Conservation (phyloP, 2,797 vertebrate species). For the Todus mexicanus region DNA sequence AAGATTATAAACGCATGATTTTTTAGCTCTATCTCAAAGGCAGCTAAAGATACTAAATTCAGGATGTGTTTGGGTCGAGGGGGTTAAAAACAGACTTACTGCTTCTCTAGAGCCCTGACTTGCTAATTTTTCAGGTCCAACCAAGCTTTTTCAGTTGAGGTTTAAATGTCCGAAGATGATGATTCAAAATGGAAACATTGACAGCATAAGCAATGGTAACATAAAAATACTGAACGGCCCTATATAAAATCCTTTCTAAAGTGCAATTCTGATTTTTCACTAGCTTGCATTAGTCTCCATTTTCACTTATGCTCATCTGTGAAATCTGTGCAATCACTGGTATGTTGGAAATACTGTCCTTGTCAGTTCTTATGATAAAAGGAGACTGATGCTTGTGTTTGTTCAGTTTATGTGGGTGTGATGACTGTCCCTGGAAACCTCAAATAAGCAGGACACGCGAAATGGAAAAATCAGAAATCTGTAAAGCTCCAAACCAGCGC, state of each 20-base stretch:
- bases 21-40: background rate
- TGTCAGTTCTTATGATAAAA: background rate
- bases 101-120: background rate
- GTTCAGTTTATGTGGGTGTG: background rate
- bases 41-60: background rate
- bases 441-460: background rate
- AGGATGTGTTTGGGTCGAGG: background rate
- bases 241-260: background rate
- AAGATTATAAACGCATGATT: background rate
- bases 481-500: background rate
- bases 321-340: background rate
- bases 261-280: background rate
- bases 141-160: background rate
- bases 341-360: background rate
- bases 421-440: background rate
- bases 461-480: background rate
- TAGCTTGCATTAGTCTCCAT: background rate
- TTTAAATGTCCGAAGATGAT: background rate
- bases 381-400: background rate
- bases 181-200: constrained; percentile 38
- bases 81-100: background rate
- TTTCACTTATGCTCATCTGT: background rate
- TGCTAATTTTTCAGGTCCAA: background rate
- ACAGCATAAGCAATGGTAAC: background rate
- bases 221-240: background rate